These are phyloP conservation scores for Sminthurinus signatus DNA, from an alignment of 1,140 invertebrate genomes.

Conservation along the genomic window DNA sequence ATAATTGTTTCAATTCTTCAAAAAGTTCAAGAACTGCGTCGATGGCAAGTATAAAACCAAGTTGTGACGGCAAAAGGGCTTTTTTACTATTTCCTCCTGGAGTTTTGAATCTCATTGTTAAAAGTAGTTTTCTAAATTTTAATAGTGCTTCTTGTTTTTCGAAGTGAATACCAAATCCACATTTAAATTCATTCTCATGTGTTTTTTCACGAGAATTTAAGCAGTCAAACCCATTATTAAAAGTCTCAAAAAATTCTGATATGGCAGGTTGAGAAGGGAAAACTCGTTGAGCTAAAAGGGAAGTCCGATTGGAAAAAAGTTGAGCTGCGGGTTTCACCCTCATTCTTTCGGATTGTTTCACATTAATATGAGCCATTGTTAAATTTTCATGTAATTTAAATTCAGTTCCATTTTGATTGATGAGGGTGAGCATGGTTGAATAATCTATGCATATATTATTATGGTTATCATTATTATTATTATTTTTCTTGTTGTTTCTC, in stretches of 20 bases:
- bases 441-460: no score
- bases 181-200: constrained; percentile 10
- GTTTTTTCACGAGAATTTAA: constrained; percentile 27
- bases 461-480: no score
- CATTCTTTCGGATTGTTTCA: constrained; percentile 26
- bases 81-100: neutral
- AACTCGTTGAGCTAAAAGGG: constrained; percentile 1
- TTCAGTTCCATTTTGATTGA: constrained; percentile 11
- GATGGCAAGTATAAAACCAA: constrained; percentile 16
- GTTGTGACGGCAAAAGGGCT: constrained; percentile 25
- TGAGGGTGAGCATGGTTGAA: no score
- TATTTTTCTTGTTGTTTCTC: no score
- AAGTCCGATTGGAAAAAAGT: constrained; percentile 23
- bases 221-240: constrained; percentile 35
- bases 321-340: constrained; percentile 26
- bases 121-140: constrained; percentile 4
- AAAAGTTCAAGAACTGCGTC: constrained; percentile 19
- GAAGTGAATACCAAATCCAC: constrained; percentile 14
- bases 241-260: constrained; percentile 23
- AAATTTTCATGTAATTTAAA: constrained; percentile 31
- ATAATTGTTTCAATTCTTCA: neutral
- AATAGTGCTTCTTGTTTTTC: constrained; percentile 12
- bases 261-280: constrained; percentile 9
- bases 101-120: constrained; percentile 2
- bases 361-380: neutral